phyloP scores from a whole-genome alignment of 2,113 vertebrate genomes.

The Corynorhinus townsendii region DNA sequence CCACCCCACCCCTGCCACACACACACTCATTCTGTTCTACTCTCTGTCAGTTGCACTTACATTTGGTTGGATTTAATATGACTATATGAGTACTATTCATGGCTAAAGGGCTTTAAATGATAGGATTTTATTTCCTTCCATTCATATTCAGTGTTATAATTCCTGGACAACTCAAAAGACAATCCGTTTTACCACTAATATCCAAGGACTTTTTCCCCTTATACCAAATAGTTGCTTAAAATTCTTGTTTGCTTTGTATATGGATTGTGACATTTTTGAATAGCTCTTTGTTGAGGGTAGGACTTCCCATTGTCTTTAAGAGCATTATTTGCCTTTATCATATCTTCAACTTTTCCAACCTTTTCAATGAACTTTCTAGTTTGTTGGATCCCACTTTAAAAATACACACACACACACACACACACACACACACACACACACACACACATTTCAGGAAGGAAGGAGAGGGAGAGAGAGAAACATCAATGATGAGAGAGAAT shows the following conservation, averaged over 20 bases:
- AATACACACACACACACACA: too few relatives aligned
- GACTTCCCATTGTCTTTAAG: not conserved
- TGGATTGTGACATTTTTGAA: not conserved
- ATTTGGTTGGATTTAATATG: not conserved
- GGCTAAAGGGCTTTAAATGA: not conserved
- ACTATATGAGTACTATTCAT: not conserved
- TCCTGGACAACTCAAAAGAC: not conserved
- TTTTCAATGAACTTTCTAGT: not conserved
- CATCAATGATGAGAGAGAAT: too few relatives aligned
- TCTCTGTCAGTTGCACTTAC: not conserved
- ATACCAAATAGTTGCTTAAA: not conserved
- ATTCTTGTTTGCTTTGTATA: not conserved
- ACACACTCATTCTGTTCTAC: not conserved
- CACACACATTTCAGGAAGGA: too few relatives aligned
- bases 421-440: too few relatives aligned
- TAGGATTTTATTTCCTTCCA: not conserved
- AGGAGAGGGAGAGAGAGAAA: too few relatives aligned
- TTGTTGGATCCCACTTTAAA: not conserved
- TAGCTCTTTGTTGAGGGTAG: not conserved
- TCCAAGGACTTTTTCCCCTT: not conserved
- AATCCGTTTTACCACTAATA: not conserved
- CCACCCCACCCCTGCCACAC: not conserved
- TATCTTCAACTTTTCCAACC: not conserved
- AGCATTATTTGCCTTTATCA: not conserved
- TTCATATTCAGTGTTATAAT: not conserved